These are phyloP conservation scores for Toxotes lorentzi DNA, from an alignment of 2,797 vertebrate species.

Conservation along the genomic window DNA sequence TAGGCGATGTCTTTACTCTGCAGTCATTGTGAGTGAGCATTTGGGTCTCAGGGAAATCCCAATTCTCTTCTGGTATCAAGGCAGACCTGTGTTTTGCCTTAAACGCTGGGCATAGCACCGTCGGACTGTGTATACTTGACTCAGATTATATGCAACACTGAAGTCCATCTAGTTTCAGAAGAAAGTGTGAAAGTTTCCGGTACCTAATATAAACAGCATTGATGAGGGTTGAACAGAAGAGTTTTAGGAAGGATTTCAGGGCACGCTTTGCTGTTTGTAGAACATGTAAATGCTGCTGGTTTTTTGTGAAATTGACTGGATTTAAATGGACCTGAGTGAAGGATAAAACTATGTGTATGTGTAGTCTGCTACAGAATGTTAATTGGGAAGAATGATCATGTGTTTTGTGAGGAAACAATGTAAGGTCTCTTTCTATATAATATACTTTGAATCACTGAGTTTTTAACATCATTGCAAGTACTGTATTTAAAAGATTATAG, in stretches of 20 bases:
- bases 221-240: not conserved
- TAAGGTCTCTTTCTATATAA: constrained; percentile 21
- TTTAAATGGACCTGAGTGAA: constrained; percentile 11
- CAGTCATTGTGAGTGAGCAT: not conserved
- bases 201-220: not conserved
- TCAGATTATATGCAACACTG: constrained; percentile 56
- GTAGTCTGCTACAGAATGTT: constrained; percentile 1
- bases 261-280: not conserved
- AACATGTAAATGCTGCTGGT: not conserved
- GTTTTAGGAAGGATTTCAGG: not conserved
- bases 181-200: not conserved
- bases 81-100: constrained; percentile 49
- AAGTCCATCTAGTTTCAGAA: constrained; percentile 8
- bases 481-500: constrained; percentile 42
- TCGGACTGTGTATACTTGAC: constrained; percentile 36
- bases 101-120: constrained; percentile 19
- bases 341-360: not conserved
- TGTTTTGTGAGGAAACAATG: constrained; percentile 29
- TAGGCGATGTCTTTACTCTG: not conserved
- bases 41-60: constrained; percentile 70
- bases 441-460: constrained; percentile 9
- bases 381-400: constrained; percentile 21
- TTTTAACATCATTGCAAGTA: constrained; percentile 28
- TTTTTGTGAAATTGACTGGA: not conserved
- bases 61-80: constrained; percentile 1